phyloP scores from a whole-genome alignment of 2,797 vertebrate species.

The Hydrophis major region DNA sequence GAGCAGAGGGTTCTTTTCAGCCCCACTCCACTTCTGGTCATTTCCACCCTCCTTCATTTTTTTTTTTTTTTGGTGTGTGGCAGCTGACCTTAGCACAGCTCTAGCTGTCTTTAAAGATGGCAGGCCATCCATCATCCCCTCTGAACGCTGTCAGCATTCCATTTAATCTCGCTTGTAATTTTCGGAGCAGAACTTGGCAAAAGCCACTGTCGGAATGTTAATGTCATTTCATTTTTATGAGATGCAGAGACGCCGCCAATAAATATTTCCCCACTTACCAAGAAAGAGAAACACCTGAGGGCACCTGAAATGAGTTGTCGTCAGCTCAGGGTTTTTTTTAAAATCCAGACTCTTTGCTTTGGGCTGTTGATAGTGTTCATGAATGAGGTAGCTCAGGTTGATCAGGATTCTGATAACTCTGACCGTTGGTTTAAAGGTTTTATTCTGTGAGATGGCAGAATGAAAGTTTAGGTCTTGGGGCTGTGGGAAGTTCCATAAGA shows the following conservation, averaged over 20 bases:
- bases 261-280: conserved; percentile 50
- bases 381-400: neutral
- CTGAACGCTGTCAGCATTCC: conserved; percentile 56
- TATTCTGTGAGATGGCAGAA: neutral
- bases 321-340: neutral
- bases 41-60: conserved; percentile 43
- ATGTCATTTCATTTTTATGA: conserved; percentile 55
- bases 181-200: conserved; percentile 68
- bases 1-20: neutral
- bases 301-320: neutral
- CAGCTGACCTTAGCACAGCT: conserved; percentile 64
- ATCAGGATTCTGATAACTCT: neutral
- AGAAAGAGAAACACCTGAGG: neutral
- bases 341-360: neutral
- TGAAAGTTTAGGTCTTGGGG: neutral
- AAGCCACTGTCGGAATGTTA: conserved; percentile 75
- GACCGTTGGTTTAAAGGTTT: neutral
- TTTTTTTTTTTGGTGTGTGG: conserved; percentile 45
- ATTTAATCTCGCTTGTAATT: conserved; percentile 76
- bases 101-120: conserved; percentile 65
- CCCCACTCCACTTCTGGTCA: conserved; percentile 14
- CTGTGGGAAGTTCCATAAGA: neutral
- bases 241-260: conserved; percentile 31
- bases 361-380: neutral
- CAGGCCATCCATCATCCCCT: conserved; percentile 74